Evolutionary conservation across 2,797 vertebrate species (phyloP), one percentile per base, ranked within the genome.

Genomic region (Enteromius argenteus): DNA sequence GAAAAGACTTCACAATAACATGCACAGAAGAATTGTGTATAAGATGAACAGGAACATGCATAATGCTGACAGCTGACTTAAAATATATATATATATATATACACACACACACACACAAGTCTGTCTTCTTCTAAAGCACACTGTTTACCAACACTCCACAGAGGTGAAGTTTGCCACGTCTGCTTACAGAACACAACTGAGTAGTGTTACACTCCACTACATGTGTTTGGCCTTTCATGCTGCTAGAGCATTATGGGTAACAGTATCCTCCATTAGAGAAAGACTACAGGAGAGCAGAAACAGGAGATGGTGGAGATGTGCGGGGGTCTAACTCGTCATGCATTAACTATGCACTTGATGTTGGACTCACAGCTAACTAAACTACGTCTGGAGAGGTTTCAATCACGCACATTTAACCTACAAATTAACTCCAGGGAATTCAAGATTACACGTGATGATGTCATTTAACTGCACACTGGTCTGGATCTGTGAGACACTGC

Each of bases 281-380:
- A 78, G 74, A 30, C 8, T 17, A 73, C 62, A 81, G 84, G 9
- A 39, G 11, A 19, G 30, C 79, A 56, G 85, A 85, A 83, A 86
- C 46, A 2, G 14, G 77, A 83, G 75, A 58, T 21, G 66, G 62
- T 15, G 66, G 44, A 78, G 66, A 8, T 60, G 72, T 58, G 51
- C 76, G 32, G 83, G 69, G 37, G 42, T 51, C 51, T 35, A 32
- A 13, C 32, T 30, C 39, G 78, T 53, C 49, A 81, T 56, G 35
- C n/a, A 84, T 77, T 79, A 80, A n/a, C 72, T 64, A 73, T 67
- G 19, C 39, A 23, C 8, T 19, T 60, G 58, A 30, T 14, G 44
- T 17, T 23, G 27, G 15, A 21, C 10, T 35, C 27, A 21, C 30
- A 68, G 19, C 64, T n/a, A 30, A 49, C 53, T 72, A 46, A 81